A percentile compares a stretch with the other conserved stretches of the same genome.
These are phyloP conservation scores for Mythimna impura DNA, from an alignment of 2,888 invertebrate species.

Conservation along the genomic window DNA sequence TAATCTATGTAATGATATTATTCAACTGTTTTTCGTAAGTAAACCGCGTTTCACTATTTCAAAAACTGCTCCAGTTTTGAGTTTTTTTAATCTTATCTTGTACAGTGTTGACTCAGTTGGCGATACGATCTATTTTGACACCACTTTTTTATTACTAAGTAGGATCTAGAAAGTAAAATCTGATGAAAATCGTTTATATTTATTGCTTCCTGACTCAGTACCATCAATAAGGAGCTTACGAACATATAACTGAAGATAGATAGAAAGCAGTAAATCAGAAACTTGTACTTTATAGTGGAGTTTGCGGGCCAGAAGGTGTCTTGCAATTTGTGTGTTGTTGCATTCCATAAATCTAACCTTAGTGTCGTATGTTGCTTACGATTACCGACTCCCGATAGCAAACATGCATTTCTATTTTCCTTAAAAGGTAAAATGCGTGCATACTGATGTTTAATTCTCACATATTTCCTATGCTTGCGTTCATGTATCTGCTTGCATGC, in stretches of 20 bases:
- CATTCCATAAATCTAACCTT: constrained; percentile 47
- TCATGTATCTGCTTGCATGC: constrained; percentile 24
- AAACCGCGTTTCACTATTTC: constrained; percentile 53
- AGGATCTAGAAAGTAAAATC: constrained; percentile 27
- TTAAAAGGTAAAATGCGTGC: constrained; percentile 18
- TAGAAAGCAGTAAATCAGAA: constrained; percentile 47
- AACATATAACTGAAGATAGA: constrained; percentile 39
- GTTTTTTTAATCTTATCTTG: constrained; percentile 50
- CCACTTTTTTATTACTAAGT: constrained; percentile 13
- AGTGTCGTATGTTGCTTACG: constrained; percentile 26
- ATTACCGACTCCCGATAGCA: constrained; percentile 23
- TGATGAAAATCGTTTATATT: constrained; percentile 36
- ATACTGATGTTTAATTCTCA: constrained; percentile 17
- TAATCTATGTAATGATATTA: constrained; percentile 55
- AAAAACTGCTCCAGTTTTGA: constrained; percentile 54
- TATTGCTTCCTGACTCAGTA: constrained; percentile 35
- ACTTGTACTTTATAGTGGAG: constrained; percentile 35
- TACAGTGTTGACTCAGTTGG: constrained; percentile 19
- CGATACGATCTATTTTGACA: constrained; percentile 45
- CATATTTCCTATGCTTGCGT: constrained; percentile 23
- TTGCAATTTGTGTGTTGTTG: constrained; percentile 52
- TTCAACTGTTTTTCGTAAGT: constrained; percentile 49
- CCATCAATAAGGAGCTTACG: constrained; percentile 42
- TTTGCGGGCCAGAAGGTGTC: constrained; percentile 46
- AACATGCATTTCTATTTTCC: constrained; percentile 38